Conservation (phyloP, 2,113 vertebrate species). For the Gymnarchus niloticus region DNA sequence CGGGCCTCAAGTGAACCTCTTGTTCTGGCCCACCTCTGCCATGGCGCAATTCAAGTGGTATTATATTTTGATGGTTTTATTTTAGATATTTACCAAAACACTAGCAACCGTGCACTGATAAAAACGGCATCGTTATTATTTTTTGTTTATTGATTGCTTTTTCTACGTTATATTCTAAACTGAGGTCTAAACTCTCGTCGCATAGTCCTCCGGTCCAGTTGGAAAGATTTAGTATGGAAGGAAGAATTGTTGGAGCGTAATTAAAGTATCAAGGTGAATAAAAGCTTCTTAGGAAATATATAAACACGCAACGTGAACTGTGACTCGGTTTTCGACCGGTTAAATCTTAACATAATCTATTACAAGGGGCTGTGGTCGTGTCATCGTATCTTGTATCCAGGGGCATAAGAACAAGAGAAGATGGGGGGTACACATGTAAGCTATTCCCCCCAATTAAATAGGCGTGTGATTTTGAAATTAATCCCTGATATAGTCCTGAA, state of each 20-base stretch:
- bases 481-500: no score
- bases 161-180: not conserved
- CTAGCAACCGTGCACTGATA: not conserved
- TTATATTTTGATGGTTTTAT: not conserved
- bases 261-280: not conserved
- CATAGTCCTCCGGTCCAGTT: not conserved
- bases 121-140: not conserved
- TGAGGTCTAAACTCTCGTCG: not conserved
- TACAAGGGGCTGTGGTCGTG: not conserved
- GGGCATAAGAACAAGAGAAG: no score
- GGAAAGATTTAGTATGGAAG: not conserved
- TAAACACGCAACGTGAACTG: not conserved
- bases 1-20: no score
- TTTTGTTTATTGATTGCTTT: not conserved
- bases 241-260: not conserved
- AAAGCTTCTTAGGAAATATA: not conserved
- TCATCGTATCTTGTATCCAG: not conserved
- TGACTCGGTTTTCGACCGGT: not conserved
- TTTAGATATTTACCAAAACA: not conserved
- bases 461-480: no score
- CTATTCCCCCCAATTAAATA: no score
- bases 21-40: not conserved
- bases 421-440: no score
- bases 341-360: not conserved
- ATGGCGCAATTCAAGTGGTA: not conserved